Evolutionary conservation across 1,140 invertebrate species (phyloP).

Genomic region (Euura lappo): DNA sequence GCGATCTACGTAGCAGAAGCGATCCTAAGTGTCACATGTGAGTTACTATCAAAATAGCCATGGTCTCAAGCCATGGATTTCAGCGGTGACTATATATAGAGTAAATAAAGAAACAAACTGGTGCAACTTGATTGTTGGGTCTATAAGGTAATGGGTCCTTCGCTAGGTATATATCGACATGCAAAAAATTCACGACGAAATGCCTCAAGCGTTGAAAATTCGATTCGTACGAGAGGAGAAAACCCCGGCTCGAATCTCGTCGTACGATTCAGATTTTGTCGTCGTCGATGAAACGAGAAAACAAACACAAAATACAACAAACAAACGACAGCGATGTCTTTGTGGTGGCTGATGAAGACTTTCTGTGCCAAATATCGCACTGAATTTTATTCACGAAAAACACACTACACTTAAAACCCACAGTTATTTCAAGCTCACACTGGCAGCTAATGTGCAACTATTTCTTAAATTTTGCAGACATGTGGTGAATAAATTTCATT

Average conservation of each 20-base stretch:
- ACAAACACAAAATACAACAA: too few relatives aligned
- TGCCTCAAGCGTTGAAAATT: background rate
- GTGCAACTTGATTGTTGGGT: conserved; percentile 12
- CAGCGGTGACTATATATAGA: conserved; percentile 42
- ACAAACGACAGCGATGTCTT: too few relatives aligned
- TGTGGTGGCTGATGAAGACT: too few relatives aligned
- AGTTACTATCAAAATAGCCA: conserved; percentile 33
- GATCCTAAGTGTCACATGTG: conserved; percentile 2
- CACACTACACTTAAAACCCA: background rate
- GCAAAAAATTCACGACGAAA: background rate
- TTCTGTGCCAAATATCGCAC: too few relatives aligned
- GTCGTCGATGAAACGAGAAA: too few relatives aligned
- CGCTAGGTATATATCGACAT: conserved; percentile 2
- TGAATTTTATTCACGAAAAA: background rate
- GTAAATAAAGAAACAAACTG: conserved; percentile 6
- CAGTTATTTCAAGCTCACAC: background rate
- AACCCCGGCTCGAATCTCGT: background rate
- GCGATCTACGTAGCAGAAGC: conserved; percentile 6
- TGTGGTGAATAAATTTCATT: too few relatives aligned
- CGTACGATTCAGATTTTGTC: too few relatives aligned
- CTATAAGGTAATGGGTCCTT: conserved; percentile 16
- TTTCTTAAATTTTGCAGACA: too few relatives aligned
- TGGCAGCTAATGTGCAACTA: background rate
- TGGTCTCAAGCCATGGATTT: conserved; percentile 58
- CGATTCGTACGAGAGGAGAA: background rate